Conservation (phyloP, 2,888 invertebrate genomes). For the Aphodius sticticus region DNA sequence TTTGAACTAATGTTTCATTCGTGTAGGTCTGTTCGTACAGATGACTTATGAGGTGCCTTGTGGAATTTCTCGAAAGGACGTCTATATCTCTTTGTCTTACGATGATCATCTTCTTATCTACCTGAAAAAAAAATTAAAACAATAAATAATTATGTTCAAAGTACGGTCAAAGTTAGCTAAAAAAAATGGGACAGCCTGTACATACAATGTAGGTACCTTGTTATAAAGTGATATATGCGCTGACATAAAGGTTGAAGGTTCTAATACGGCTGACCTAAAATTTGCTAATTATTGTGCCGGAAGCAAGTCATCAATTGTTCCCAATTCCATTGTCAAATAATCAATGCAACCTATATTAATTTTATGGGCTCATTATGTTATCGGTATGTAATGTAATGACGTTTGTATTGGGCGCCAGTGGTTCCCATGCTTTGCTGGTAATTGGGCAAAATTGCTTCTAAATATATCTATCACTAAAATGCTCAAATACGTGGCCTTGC, state of each 20-base stretch:
- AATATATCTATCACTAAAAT: no score
- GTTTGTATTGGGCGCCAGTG: no score
- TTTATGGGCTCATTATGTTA: conserved; percentile 29
- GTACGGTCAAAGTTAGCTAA: no score
- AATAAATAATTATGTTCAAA: neutral
- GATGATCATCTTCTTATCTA: conserved; percentile 6
- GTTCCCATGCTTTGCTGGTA: no score
- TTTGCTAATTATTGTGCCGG: conserved; percentile 24
- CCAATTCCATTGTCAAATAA: conserved; percentile 35
- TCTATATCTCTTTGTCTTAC: conserved; percentile 11
- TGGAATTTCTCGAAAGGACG: neutral
- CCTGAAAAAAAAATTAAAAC: conserved; percentile 10
- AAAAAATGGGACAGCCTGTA: neutral
- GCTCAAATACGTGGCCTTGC: no score
- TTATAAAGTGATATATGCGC: neutral
- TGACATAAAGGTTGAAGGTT: conserved; percentile 9
- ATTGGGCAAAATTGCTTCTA: no score
- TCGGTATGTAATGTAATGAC: no score
- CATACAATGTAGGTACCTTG: neutral
- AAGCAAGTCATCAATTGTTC: conserved; percentile 33
- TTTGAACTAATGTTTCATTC: conserved; percentile 7
- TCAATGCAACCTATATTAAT: conserved; percentile 30
- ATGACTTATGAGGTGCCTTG: neutral
- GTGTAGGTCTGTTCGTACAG: neutral
- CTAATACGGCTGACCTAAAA: conserved; percentile 34